phyloP scores from a whole-genome alignment of 2,113 vertebrate genomes.

The Sorex araneus region DNA sequence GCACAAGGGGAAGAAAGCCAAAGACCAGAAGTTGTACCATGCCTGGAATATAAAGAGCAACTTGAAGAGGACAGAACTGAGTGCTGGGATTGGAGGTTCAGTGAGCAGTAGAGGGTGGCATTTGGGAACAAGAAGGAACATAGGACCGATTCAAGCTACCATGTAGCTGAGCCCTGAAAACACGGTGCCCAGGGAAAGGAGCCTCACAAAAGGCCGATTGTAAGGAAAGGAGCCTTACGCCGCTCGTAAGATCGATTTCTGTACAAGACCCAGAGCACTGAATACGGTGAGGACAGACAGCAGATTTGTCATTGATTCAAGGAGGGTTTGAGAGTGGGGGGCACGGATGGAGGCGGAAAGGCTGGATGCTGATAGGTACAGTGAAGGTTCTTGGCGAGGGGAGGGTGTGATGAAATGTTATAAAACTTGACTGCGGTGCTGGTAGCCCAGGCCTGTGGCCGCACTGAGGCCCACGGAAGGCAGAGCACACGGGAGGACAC shows the following conservation, averaged over 20 bases:
- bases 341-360: too few species aligned
- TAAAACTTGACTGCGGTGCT: neutral
- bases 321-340: neutral
- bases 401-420: too few species aligned
- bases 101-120: neutral
- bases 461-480: neutral
- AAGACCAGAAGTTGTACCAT: neutral
- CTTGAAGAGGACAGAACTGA: constrained; percentile 19
- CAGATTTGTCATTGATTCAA: too few species aligned
- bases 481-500: too few species aligned
- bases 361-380: neutral
- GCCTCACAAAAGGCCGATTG: neutral
- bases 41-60: constrained; percentile 18
- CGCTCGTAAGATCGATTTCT: neutral
- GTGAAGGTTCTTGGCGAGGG: too few species aligned
- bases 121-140: neutral
- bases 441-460: neutral
- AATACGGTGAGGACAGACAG: neutral
- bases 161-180: neutral
- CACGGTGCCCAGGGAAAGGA: neutral
- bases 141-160: neutral
- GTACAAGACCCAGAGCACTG: neutral
- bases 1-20: neutral
- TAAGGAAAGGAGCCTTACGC: too few species aligned
- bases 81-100: neutral